Base-by-base conservation (phyloP, 2,888 invertebrate genomes). In the Clivina fossor region DNA sequence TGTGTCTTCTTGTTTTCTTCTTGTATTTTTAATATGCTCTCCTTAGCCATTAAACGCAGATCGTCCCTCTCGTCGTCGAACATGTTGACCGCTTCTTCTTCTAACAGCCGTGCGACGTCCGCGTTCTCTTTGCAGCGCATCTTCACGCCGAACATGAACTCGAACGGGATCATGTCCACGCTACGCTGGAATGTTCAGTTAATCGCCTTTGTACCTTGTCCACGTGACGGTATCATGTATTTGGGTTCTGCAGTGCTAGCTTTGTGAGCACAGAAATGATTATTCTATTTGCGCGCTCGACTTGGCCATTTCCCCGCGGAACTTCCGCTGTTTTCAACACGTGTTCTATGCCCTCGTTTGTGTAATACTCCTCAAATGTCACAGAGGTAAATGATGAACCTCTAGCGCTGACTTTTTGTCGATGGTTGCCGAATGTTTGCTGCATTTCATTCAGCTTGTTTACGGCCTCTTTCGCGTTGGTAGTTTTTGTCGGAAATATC, bases 191-290 rank as follows among this genome's bases (percentile, higher is more conserved):
- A 56, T 7, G 59, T 58, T 19, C 35, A 46, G 37, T 59, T 59
- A 1, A 58, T 7, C 20, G 15, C 8, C 37, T 15, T 26, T 60
- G 58, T n/a, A 56, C 38, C 2, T 13, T 20, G 7, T 28, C 22
- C 1, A 58, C 50, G 22, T 53, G 47, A 9, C 40, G 5, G 41
- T 58, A 61, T 59, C 59, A 61, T 20, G 28, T 18, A 4, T 47
- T 37, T 2, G 54, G 59, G 13, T 50, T 28, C 1, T 55, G 33
- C 2, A 33, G 8, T 7, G 56, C 5, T 9, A 61, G 16, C 33
- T 61, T 59, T 8, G 58, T 58, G 7, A 59, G 37, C 2, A 58
- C 16, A 4, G 61, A 55, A 2, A 59, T 59, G 15, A 59, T 59
- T 3, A 56, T 56, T 15, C 56, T 19, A 18, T 61, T 51, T 7